Evolutionary conservation across 2,888 invertebrate genomes (phyloP).

Genomic region (Xestia c-nigrum): DNA sequence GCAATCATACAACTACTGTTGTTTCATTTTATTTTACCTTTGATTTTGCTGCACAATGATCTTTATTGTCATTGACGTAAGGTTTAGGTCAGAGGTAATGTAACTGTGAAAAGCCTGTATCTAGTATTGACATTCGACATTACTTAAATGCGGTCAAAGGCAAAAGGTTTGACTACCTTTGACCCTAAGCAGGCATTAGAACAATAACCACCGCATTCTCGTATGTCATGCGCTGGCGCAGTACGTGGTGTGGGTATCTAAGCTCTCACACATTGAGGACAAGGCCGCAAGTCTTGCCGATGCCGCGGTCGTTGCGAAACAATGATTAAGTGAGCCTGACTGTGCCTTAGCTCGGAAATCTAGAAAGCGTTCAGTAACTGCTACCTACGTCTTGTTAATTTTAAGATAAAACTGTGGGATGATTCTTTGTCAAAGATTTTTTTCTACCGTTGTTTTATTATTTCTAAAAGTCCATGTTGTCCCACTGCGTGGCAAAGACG

Average conservation of each 20-base stretch:
- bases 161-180: slow-evolving; percentile 6
- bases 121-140: slow-evolving; percentile 2
- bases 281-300: slow-evolving; percentile 71
- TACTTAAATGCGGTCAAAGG: slow-evolving; percentile 24
- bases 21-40: background rate
- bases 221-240: slow-evolving; percentile 17
- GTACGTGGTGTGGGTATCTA: slow-evolving; percentile 59
- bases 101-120: background rate
- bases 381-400: background rate
- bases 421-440: background rate
- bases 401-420: background rate
- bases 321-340: slow-evolving; percentile 55
- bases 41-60: background rate
- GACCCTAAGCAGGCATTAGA: slow-evolving; percentile 22
- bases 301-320: slow-evolving; percentile 72
- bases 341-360: slow-evolving; percentile 50
- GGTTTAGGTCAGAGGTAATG: background rate
- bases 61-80: background rate
- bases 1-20: background rate
- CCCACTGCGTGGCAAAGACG: no score
- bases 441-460: no score
- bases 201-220: slow-evolving; percentile 32
- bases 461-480: no score
- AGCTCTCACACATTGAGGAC: slow-evolving; percentile 75
- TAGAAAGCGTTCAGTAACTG: background rate